Base-by-base conservation (phyloP, 1,140 invertebrate genomes). In the Phortica variegata region DNA sequence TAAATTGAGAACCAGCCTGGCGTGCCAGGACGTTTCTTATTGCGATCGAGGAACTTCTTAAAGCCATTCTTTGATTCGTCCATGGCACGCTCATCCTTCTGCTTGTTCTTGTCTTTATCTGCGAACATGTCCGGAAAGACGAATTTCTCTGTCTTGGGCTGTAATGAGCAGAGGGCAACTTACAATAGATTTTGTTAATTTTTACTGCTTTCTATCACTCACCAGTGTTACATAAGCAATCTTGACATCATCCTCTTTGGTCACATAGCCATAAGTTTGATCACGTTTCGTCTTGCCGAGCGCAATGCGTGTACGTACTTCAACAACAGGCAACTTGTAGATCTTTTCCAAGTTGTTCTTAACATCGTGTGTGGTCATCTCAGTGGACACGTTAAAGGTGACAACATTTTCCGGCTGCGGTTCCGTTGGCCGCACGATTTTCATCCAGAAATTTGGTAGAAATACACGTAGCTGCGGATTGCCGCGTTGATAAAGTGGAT, bases 321-420 rank as follows among this genome's bases (percentile, higher is more conserved):
- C 74, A 3, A 86, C 75, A 4, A 91, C 85, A 3, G 83, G 81
- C 1, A 97, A 77, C 53, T 92, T 87, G 61, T 97, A 98, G 56
- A 98, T 96, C 77, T 97, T 96, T 73, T 95, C 87, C 44, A 98
- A 78, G 78, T 98, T 97, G 79, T 95, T 94, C 75, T 86, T 88
- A 0, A 97, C 81, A 77, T 98, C 95, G 53, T 80, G 63, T 77
- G 82, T 86, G 10, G 90, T 95, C 91, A 95, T 94, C 79, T 91
- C 85, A 76, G 89, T 87, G 4, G 93, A 93, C 54, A 90, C 88
- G 34, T 86, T 79, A 79, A 97, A 97, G 37, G 86, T 80, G 1
- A 93, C 87, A 33, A 88, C 66, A 80, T 95, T 93, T 33, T 82
- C 77, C 29, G 84, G 81, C 42, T 88, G 86, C 16, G 82, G 78